Evolutionary conservation across 1,140 invertebrate genomes (phyloP).

Genomic region (Muscidifurax raptorellus): DNA sequence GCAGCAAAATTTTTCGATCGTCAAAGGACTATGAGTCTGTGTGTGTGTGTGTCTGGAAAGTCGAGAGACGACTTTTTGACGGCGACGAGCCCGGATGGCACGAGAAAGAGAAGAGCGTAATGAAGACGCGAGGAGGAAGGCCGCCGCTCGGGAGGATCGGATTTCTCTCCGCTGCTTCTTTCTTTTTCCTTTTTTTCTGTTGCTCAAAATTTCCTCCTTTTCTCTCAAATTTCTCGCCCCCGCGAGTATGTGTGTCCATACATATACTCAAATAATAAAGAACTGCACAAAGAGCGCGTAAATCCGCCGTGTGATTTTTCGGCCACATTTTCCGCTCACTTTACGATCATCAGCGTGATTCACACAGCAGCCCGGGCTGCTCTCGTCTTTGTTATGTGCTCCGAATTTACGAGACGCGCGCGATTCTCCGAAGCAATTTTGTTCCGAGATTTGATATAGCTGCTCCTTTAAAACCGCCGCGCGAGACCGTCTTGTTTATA

Average conservation of each 20-base stretch:
- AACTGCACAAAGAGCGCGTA: not conserved
- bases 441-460: slow-evolving; percentile 22
- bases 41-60: not conserved
- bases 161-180: slow-evolving; percentile 5
- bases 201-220: slow-evolving; percentile 20
- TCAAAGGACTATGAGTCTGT: not conserved
- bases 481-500: slow-evolving; percentile 19
- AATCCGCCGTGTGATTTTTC: slow-evolving; percentile 27
- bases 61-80: not conserved
- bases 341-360: slow-evolving; percentile 33
- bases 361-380: not conserved
- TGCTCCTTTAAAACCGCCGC: too few species aligned
- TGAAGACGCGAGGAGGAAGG: slow-evolving; percentile 33
- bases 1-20: not conserved
- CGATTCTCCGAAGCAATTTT: slow-evolving; percentile 31
- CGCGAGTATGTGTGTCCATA: not conserved
- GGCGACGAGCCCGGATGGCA: slow-evolving; percentile 14
- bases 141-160: slow-evolving; percentile 1
- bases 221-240: not conserved
- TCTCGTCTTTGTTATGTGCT: slow-evolving; percentile 6
- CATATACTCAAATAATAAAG: not conserved
- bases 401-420: slow-evolving; percentile 25
- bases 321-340: slow-evolving; percentile 26
- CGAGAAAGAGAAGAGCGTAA: slow-evolving; percentile 9
- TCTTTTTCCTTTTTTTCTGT: not conserved